Percentiles rank a stretch among this genome's conserved stretches.
Evolutionary conservation across 2,113 vertebrate genomes (phyloP).

Genomic region (Oryzias celebensis): DNA sequence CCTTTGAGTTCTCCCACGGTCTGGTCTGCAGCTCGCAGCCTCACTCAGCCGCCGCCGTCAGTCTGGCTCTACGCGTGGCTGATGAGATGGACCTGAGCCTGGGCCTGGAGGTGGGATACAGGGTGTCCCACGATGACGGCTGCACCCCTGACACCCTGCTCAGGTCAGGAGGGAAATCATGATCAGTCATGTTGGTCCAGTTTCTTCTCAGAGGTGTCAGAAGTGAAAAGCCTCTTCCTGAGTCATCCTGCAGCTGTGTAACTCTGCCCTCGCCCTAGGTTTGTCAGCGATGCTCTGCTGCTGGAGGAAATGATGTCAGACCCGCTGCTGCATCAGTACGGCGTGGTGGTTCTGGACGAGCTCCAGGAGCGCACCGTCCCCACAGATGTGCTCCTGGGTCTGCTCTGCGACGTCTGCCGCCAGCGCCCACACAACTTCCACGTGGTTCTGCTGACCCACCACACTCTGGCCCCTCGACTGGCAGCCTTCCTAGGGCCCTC

Average conservation of each 20-base stretch:
- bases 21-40: constrained; percentile 90
- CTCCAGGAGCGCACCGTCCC: constrained; percentile 88
- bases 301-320: constrained; percentile 92
- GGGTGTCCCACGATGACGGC: constrained; percentile 90
- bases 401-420: constrained; percentile 85
- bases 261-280: constrained; percentile 69
- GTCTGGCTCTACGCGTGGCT: constrained; percentile 87
- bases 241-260: not conserved
- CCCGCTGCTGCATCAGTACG: constrained; percentile 84
- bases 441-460: constrained; percentile 82
- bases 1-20: constrained; percentile 83
- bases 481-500: constrained; percentile 70
- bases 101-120: constrained; percentile 94
- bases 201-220: no score
- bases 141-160: constrained; percentile 88
- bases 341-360: constrained; percentile 89
- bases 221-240: not conserved
- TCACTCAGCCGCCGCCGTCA: constrained; percentile 83
- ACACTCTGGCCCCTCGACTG: constrained; percentile 76
- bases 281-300: constrained; percentile 89
- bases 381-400: constrained; percentile 87
- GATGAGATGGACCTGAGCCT: constrained; percentile 98
- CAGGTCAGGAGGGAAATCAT: constrained; percentile 73
- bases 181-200: no score
- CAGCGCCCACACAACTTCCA: constrained; percentile 83